Base-by-base conservation (phyloP, 2,797 vertebrate species). In the Sebastes trivittatus region DNA sequence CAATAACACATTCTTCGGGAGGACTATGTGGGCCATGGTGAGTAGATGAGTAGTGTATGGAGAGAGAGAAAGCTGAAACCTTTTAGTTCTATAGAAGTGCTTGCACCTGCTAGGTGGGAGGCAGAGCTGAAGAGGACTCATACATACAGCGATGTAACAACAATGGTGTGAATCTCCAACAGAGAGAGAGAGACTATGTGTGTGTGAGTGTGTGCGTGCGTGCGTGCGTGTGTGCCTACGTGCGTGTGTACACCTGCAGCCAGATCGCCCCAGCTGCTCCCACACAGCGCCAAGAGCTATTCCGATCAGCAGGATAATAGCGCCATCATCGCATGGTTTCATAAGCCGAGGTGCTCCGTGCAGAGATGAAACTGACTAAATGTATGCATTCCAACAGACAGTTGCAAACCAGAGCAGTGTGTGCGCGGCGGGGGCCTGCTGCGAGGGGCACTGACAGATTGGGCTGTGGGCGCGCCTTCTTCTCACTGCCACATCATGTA, bases 221-320 rank as follows among this genome's bases (percentile, higher is more conserved):
- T 49, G 58, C 64, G 55, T 69, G 34, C 70, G 74, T 58, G 36
- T 70, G 54, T 60, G 66, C 42, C 62, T 34, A 69, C 69, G 74
- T 49, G 78, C 59, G 56, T 29, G 29, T 68, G 54, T 34, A 54
- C 86, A 91, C 86, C 86, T 87, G 85, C 81, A 89, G 83, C 86
- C 90, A 80, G 80, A 89, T 88, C 75, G 27, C 67, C 86, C 83
- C 89, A 94, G 91, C 91, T 94, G 92, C 91, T 85, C 86, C 91
- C 86, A 91, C 87, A 86, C 80, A 89, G 80, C 64, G 82, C 92
- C 85, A 84, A 81, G 72, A 91, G 83, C 88, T 88, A 75, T 93
- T 91, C 91, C 75, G 87, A 93, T 94, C 91, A 90, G 78, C 78
- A 38, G 86, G 87, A 93, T 94, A 93, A 94, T 91, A 86, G 88